Conservation (phyloP, 2,113 vertebrate genomes). For the Chionis minor region DNA sequence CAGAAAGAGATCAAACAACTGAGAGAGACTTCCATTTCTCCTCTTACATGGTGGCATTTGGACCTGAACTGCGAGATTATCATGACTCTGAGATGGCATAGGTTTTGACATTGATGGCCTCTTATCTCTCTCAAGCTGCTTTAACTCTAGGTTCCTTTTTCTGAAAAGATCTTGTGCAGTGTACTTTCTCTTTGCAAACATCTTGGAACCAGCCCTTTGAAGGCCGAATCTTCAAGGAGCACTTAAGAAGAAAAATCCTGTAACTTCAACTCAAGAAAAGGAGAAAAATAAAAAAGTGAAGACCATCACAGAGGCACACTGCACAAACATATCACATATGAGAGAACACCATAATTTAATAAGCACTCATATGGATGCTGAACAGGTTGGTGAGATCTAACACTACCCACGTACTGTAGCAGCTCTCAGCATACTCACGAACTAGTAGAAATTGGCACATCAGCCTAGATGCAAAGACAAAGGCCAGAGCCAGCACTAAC, state of each 20-base stretch:
- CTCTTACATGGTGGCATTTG: background rate
- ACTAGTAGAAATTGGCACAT: background rate
- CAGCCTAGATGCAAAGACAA: background rate
- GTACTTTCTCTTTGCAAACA: background rate
- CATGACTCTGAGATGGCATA: background rate
- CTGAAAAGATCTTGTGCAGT: background rate
- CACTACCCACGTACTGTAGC: background rate
- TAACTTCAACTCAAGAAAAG: background rate
- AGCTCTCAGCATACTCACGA: background rate
- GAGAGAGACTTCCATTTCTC: background rate
- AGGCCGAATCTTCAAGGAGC: background rate
- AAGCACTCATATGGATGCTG: background rate
- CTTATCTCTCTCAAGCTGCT: background rate
- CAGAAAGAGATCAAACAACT: background rate
- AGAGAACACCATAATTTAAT: background rate
- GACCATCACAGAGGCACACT: background rate
- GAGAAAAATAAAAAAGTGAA: background rate
- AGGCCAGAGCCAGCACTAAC: background rate
- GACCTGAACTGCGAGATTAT: background rate
- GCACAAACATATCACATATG: background rate
- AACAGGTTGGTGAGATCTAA: conserved; percentile 2
- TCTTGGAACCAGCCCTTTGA: background rate
- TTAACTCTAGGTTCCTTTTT: background rate
- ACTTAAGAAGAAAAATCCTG: background rate
- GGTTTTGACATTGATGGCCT: background rate